Percentiles rank a stretch among this genome's conserved stretches.
Conservation (phyloP, 2,888 invertebrate genomes). For the Tupiocoris notatus region DNA sequence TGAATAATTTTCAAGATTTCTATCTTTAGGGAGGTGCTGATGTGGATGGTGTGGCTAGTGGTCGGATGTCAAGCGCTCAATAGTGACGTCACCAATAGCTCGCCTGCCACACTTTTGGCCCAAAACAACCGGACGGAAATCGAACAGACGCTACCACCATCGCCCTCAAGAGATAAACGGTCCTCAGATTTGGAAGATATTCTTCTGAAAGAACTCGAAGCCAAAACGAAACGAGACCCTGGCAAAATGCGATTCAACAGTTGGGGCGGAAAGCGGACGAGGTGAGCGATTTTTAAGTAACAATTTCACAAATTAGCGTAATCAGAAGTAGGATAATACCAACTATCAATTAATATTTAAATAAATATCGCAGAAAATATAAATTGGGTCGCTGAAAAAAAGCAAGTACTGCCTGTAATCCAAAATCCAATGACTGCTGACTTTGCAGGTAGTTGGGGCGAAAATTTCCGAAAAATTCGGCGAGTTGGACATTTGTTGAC, state of each 20-base stretch:
- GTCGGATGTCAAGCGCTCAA: constrained; percentile 35
- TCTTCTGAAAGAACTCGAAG: constrained; percentile 20
- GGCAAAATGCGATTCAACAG: constrained; percentile 45
- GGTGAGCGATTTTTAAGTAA: neutral
- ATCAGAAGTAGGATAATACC: no score
- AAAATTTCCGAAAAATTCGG: no score
- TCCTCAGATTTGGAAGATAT: constrained; percentile 35
- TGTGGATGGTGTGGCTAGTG: constrained; percentile 43
- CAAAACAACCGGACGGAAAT: neutral
- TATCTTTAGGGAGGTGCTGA: constrained; percentile 38
- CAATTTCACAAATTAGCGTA: neutral
- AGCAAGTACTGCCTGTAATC: no score
- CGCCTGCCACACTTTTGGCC: constrained; percentile 17
- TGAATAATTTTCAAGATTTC: neutral
- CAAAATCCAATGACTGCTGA: no score
- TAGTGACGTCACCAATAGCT: constrained; percentile 12
- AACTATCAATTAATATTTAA: no score
- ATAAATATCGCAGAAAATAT: no score
- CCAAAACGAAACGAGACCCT: constrained; percentile 32
- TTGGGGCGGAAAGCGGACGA: constrained; percentile 46
- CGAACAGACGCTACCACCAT: neutral
- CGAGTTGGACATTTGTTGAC: no score
- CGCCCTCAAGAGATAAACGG: constrained; percentile 25
- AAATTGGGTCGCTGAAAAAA: no score
- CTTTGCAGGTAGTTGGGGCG: no score